Base-by-base conservation (phyloP, 2,888 invertebrate genomes). In the Yponomeuta sedellus region DNA sequence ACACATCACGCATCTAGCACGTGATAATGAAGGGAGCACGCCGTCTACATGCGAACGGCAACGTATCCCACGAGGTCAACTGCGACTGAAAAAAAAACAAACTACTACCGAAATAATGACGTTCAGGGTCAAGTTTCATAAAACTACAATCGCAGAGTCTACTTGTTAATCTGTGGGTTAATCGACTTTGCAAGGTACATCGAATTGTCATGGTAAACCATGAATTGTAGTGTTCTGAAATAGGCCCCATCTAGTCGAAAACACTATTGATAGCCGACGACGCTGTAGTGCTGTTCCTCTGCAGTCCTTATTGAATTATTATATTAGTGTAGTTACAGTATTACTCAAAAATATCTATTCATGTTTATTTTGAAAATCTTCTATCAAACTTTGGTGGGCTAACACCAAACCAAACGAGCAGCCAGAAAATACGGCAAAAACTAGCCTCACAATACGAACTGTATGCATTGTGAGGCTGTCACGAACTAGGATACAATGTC, bases 1-100 rank as follows among this genome's bases (percentile, higher is more conserved):
- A 34, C 20, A 34, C n/a, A 77, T 73, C 84, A 86, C 80, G 82
- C 76, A 71, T 69, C 67, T 67, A 71, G 73, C 80, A 81, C 84
- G 82, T 83, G 83, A 72, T 68, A 65, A 67, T 66, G 67, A 10
- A 58, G 66, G 71, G 69, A 69, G 70, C 80, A 81, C 76, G 78
- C 79, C 72, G 74, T 67, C 72, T 75, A 72, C 79, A 78, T 82
- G 83, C 83, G 78, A 25, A 22, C 28, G 39, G 58, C 64, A 61
- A 61, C 63, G 64, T 65, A 69, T 68, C 71, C 69, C 69, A 72
- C 69, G 62, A 61, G 61, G 61, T 44, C 52, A 64, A 58, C 28
- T 16, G 16, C 8, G 44, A 52, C 44, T 52, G 16, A 52, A 12
- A 22, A 64, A 44, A 20, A 64, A 64, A 64, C 44, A 10, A 56